Evolutionary conservation across 2,797 vertebrate genomes (phyloP), one percentile per base, ranked within the genome.

Genomic region (Melanotaenia trifasciata): DNA sequence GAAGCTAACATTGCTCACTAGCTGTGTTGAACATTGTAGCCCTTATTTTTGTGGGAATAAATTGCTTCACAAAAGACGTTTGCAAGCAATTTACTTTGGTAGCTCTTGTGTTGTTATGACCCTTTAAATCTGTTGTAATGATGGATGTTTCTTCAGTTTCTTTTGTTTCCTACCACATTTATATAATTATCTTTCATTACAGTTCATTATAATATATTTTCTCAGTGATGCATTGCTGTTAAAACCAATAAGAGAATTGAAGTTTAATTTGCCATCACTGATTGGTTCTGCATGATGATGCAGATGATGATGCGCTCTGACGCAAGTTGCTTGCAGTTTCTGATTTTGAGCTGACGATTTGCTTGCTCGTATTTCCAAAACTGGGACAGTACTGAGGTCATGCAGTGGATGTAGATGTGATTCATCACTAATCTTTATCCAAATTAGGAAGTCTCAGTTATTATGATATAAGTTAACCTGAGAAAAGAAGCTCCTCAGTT

Each of bases 371-470:
- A 38, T 67, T 35, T 65, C 36, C 64, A 35, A 58, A 50, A 20
- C 3, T 2, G 38, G 50, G 36, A 32, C 63, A 24, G 24, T 40
- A 12, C 22, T 28, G 54, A 33, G 22, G 30, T 66, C 32, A 33
- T 3, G 16, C 33, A 54, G 28, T 9, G 16, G 64, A 43, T 53
- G 56, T 40, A 28, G 22, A 50, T 58, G 45, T 22, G 58, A 74
- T 64, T 67, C 54, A 51, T 58, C 26, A 3, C 22, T 30, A 4
- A 22, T 5, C 8, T 4, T 43, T 14, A 33, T 51, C 54, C 59
- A 68, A 32, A 62, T 72, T 45, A 66, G 33, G 47, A 36, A 16
- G 18, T 61, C 28, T 16, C 32, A 18, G 20, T 61, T 30, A 13
- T 16, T 28, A 3, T 56, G 26, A 28, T 56, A 22, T 56, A 56